These are phyloP conservation scores for Morinoia aosen DNA, from an alignment of 2,888 invertebrate genomes.

Conservation along the genomic window DNA sequence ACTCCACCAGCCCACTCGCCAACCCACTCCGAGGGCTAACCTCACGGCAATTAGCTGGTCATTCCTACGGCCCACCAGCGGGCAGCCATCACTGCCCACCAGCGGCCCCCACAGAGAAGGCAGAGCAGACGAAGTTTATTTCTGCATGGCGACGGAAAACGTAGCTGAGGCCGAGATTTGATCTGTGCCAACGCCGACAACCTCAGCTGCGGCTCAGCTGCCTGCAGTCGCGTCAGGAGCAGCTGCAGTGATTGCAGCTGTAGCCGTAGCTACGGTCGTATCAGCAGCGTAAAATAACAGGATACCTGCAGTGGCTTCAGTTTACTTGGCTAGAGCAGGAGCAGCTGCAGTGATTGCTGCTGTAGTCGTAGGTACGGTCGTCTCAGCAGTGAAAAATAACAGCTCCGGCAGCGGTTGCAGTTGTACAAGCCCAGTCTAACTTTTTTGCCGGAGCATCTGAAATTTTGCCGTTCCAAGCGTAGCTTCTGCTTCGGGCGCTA, in stretches of 20 bases:
- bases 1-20: no score
- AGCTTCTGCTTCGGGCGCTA: no score
- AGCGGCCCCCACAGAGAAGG: neutral
- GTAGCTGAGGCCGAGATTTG: neutral
- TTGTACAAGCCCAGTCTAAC: no score
- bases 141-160: neutral
- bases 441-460: no score
- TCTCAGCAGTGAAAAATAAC: no score
- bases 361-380: neutral
- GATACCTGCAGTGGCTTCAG: neutral
- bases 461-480: no score
- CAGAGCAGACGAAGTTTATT: neutral
- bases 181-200: neutral
- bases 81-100: neutral
- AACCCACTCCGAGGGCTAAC: no score
- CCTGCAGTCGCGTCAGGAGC: neutral
- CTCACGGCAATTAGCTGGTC: no score
- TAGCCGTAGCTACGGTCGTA: no score
- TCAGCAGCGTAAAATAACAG: no score
- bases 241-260: neutral
- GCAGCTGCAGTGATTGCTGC: neutral
- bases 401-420: no score
- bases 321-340: neutral
- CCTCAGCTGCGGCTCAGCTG: neutral
- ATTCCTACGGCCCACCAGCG: no score